phyloP scores from a whole-genome alignment of 2,113 vertebrate genomes.

The Pluvianellus socialis region DNA sequence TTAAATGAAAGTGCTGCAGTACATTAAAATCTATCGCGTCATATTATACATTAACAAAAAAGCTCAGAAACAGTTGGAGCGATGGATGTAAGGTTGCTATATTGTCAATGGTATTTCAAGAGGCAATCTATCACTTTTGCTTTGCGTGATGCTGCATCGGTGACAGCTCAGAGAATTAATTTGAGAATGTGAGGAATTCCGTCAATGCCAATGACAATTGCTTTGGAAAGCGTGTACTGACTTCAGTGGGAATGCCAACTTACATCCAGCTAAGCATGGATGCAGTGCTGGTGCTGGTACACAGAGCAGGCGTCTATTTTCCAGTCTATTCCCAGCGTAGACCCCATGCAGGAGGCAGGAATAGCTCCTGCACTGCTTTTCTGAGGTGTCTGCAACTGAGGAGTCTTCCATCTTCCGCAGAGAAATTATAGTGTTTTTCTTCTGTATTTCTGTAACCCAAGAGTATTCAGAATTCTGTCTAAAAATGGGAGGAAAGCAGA shows the following conservation, averaged over 20 bases:
- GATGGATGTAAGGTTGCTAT: background rate
- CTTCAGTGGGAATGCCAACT: background rate
- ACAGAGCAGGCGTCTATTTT: background rate
- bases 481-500: background rate
- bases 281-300: accelerated
- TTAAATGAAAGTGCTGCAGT: background rate
- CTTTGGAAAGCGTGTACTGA: background rate
- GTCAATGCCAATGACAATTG: background rate
- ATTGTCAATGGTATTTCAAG: background rate
- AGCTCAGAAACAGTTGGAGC: background rate
- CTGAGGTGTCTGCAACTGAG: background rate
- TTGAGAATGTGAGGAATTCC: background rate
- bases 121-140: background rate
- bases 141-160: background rate
- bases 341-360: background rate
- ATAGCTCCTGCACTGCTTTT: background rate
- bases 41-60: background rate
- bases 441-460: background rate
- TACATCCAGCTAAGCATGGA: background rate
- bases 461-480: background rate
- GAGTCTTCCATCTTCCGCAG: background rate
- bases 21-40: background rate
- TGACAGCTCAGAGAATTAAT: background rate
- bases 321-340: background rate
- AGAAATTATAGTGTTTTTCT: background rate